Percentiles rank a stretch among this genome's conserved stretches.
These are phyloP conservation scores for Catalaphyllia jardinei DNA, from an alignment of 64 coral and sea anemone species.

Conservation along the genomic window DNA sequence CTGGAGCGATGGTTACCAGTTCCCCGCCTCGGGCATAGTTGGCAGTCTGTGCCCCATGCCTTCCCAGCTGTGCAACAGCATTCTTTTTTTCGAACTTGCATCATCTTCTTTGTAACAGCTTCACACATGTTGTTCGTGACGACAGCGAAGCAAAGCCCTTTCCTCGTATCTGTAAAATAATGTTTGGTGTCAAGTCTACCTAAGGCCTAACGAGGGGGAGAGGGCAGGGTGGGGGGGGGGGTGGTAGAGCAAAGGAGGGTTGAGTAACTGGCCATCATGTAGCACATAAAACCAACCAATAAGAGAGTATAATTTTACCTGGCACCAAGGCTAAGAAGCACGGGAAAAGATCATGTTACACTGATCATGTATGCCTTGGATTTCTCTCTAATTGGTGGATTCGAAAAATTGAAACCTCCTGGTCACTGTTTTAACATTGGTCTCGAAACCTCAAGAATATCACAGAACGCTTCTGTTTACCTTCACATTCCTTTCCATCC, in stretches of 20 bases:
- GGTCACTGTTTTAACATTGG: too few species aligned
- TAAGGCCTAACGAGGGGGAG: background rate
- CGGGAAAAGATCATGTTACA: too few species aligned
- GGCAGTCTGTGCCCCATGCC: conserved; percentile 81
- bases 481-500: conserved; percentile 83
- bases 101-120: conserved; percentile 79
- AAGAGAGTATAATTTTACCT: background rate
- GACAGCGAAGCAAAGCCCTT: conserved; percentile 80
- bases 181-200: background rate
- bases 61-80: conserved; percentile 90
- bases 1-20: conserved; percentile 31
- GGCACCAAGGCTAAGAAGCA: too few species aligned
- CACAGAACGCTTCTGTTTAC: background rate
- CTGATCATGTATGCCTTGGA: too few species aligned
- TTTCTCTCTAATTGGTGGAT: too few species aligned
- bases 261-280: background rate
- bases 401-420: too few species aligned
- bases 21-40: conserved; percentile 60
- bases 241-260: too few species aligned
- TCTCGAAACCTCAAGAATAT: background rate
- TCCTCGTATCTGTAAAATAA: conserved; percentile 45
- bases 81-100: conserved; percentile 76
- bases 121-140: conserved; percentile 72
- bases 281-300: background rate
- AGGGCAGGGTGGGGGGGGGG: background rate